Percentiles rank a stretch among this genome's conserved stretches.
Conservation (phyloP, 2,113 vertebrate species). For the Natator depressus region DNA sequence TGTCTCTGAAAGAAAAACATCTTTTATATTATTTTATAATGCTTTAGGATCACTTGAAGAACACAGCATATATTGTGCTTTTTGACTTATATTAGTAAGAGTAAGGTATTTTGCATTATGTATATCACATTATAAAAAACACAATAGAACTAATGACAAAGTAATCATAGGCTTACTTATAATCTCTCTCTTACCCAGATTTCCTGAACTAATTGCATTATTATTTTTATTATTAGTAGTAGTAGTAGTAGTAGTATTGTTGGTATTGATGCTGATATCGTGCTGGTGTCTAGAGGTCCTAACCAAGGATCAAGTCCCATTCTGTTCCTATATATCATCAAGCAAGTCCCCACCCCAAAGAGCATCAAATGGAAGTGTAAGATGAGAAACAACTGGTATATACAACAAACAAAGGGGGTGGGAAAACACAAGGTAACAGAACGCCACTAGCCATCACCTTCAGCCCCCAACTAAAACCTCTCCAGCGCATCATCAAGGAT, state of each 20-base stretch:
- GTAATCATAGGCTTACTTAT: rapidly evolving
- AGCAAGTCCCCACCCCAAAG: background rate
- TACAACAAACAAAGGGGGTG: background rate
- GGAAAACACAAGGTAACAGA: background rate
- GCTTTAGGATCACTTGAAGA: background rate
- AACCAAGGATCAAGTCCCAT: background rate
- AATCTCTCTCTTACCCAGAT: background rate
- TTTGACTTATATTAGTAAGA: background rate
- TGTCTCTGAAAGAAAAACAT: background rate
- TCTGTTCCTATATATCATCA: background rate
- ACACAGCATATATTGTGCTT: background rate
- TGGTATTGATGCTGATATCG: background rate
- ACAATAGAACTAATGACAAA: background rate
- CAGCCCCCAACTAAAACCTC: too few species aligned
- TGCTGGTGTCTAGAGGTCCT: background rate
- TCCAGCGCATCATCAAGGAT: too few species aligned
- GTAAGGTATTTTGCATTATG: background rate
- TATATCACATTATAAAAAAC: background rate
- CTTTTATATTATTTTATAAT: background rate
- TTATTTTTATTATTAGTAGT: background rate
- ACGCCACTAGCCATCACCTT: too few species aligned
- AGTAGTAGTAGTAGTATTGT: background rate
- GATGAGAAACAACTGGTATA: background rate
- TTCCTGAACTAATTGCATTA: background rate
- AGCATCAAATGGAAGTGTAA: background rate